Evolutionary conservation across 2,888 invertebrate species (phyloP).

Genomic region (Acleris laterana): DNA sequence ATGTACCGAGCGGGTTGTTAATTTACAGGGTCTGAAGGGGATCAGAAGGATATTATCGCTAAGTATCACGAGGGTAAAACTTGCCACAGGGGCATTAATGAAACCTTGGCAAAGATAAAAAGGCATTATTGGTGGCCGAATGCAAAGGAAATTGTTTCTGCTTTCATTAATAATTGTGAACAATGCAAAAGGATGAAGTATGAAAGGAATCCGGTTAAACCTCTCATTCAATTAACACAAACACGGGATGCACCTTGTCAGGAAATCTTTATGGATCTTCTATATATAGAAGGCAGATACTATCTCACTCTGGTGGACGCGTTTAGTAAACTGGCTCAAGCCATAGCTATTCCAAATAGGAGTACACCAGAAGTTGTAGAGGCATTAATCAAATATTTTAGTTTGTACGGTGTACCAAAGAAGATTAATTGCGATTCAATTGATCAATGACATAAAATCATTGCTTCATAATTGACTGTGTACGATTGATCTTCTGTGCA

Average conservation of each 20-base stretch:
- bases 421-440: too few relatives aligned
- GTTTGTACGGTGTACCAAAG: too few relatives aligned
- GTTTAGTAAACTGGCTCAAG: conserved; percentile 11
- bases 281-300: conserved; percentile 23
- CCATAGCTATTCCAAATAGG: too few relatives aligned
- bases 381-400: too few relatives aligned
- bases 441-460: too few relatives aligned
- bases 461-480: too few relatives aligned
- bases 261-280: conserved; percentile 30
- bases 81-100: conserved; percentile 44
- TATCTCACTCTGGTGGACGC: conserved; percentile 30
- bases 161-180: conserved; percentile 34
- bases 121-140: conserved; percentile 42
- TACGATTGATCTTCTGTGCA: too few relatives aligned
- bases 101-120: conserved; percentile 40
- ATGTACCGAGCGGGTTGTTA: conserved; percentile 42
- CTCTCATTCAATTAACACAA: conserved; percentile 30
- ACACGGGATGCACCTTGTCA: conserved; percentile 28
- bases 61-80: conserved; percentile 44
- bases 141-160: conserved; percentile 39
- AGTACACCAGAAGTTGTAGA: too few relatives aligned
- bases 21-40: conserved; percentile 33
- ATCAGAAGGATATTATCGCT: conserved; percentile 37
- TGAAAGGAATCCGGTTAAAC: conserved; percentile 36
- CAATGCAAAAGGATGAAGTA: conserved; percentile 38